phyloP scores from a whole-genome alignment of 2,113 vertebrate genomes.

The Ondatra zibethicus region DNA sequence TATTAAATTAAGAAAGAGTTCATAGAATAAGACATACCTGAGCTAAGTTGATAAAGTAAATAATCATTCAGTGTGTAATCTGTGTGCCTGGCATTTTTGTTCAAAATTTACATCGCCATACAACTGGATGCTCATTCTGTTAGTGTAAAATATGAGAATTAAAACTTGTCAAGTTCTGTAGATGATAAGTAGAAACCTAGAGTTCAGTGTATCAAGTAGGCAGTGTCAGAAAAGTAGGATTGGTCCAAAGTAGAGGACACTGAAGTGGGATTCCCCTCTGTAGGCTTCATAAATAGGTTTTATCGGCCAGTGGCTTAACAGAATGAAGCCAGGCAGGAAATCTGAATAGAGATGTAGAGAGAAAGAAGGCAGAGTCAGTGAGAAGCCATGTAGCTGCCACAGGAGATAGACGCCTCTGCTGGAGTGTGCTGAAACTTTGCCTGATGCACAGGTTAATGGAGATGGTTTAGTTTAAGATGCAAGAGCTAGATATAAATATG shows the following conservation, averaged over 20 bases:
- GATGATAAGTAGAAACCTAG: neutral
- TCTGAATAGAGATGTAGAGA: no score
- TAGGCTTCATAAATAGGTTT: no score
- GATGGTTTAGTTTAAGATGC: no score
- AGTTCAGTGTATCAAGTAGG: neutral
- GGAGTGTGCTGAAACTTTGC: no score
- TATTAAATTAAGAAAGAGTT: neutral
- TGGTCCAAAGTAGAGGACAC: neutral
- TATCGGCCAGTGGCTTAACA: no score
- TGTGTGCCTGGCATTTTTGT: neutral
- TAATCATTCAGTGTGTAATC: neutral
- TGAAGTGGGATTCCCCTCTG: no score
- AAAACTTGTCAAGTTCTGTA: slow-evolving; percentile 5
- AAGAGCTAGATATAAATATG: no score
- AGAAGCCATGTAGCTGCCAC: no score
- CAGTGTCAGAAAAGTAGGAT: neutral
- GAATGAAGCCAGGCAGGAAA: no score
- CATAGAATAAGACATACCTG: neutral
- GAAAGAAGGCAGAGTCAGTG: no score
- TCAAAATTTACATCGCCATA: neutral
- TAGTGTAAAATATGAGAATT: neutral
- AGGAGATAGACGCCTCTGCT: no score
- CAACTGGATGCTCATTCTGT: neutral
- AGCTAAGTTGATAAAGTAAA: slow-evolving; percentile 46
- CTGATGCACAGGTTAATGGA: no score